phyloP scores from a whole-genome alignment of 2,113 vertebrate species.

The Zosterops hypoxanthus region DNA sequence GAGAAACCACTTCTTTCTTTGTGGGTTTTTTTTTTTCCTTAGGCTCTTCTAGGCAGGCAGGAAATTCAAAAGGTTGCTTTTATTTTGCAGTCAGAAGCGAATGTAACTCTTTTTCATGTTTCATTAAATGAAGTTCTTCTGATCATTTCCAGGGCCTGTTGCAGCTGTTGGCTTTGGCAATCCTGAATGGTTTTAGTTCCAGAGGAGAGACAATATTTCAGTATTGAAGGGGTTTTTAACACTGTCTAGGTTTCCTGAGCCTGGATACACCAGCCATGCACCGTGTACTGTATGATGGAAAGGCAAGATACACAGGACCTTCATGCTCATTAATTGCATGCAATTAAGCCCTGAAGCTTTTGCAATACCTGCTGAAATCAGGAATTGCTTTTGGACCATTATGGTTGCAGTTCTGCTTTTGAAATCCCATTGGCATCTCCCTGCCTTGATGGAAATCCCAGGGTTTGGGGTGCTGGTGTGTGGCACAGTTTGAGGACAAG shows the following conservation, averaged over 20 bases:
- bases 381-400: not conserved
- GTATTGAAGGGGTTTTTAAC: not conserved
- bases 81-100: not conserved
- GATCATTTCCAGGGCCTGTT: not conserved
- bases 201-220: not conserved
- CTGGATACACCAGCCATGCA: not conserved
- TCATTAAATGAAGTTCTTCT: not conserved
- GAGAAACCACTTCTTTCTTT: not conserved
- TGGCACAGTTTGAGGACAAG: rapidly evolving
- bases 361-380: not conserved
- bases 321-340: not conserved
- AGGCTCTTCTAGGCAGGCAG: not conserved
- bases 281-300: not conserved
- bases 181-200: not conserved
- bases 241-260: not conserved
- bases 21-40: no score
- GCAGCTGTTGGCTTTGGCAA: not conserved
- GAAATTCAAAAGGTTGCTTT: not conserved
- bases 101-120: not conserved
- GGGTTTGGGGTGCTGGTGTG: not conserved
- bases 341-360: conserved; percentile 13
- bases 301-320: not conserved
- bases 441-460: not conserved
- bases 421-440: not conserved
- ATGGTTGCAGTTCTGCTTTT: not conserved